Evolutionary conservation across 2,797 vertebrate genomes (phyloP).

Genomic region (Megalops cyprinoides): DNA sequence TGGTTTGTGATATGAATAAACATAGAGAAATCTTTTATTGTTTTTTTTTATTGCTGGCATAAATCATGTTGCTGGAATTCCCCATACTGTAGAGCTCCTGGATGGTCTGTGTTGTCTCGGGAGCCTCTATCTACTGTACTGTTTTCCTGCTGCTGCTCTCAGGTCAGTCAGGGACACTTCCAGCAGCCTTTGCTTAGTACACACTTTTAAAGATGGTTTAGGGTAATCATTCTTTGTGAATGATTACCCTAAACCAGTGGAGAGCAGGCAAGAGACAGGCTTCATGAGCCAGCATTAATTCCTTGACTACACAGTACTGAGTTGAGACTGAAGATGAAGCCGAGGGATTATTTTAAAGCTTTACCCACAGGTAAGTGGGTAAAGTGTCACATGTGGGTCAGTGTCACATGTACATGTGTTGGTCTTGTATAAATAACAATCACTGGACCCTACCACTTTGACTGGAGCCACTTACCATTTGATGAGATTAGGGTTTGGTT

Average conservation of each 20-base stretch:
- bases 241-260: conserved; percentile 45
- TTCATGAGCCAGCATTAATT: conserved; percentile 65
- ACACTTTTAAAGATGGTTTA: too few relatives aligned
- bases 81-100: background rate
- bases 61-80: background rate
- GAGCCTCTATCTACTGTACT: background rate
- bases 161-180: conserved; percentile 13
- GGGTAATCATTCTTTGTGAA: too few relatives aligned
- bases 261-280: conserved; percentile 55
- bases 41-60: background rate
- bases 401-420: conserved; percentile 38
- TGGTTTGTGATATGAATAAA: too few relatives aligned
- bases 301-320: conserved; percentile 67
- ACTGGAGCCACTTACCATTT: conserved; percentile 6
- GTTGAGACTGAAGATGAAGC: conserved; percentile 61
- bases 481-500: background rate
- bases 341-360: conserved; percentile 64
- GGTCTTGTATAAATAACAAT: conserved; percentile 35
- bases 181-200: conserved; percentile 47
- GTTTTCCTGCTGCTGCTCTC: background rate
- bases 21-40: too few relatives aligned
- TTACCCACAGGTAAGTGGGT: conserved; percentile 53
- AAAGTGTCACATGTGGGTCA: too few relatives aligned
- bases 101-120: background rate
- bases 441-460: background rate